Evolutionary conservation across 2,888 invertebrate species (phyloP).

Genomic region (Fragum whitleyi): DNA sequence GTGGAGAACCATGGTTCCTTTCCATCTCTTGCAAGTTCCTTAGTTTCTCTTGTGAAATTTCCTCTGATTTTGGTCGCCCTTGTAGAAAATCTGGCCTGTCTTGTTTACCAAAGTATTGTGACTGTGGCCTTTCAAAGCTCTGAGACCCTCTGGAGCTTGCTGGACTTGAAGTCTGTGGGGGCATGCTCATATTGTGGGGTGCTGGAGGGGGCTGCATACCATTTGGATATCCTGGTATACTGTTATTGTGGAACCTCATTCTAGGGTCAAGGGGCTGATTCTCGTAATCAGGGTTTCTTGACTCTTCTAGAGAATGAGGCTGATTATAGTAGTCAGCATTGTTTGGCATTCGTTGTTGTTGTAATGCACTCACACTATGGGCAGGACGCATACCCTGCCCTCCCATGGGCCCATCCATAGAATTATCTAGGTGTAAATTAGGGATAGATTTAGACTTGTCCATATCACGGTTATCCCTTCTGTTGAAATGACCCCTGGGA

Average conservation of each 20-base stretch:
- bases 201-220: constrained; percentile 55
- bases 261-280: constrained; percentile 76
- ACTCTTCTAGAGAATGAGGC: constrained; percentile 63
- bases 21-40: constrained; percentile 80
- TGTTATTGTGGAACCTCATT: constrained; percentile 46
- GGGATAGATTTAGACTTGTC: constrained; percentile 80
- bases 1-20: constrained; percentile 68
- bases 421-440: constrained; percentile 76
- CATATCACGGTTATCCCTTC: constrained; percentile 61
- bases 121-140: constrained; percentile 76
- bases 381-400: constrained; percentile 70
- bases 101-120: constrained; percentile 74
- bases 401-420: constrained; percentile 70
- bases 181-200: constrained; percentile 35
- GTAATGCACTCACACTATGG: constrained; percentile 76
- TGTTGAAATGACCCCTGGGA: constrained; percentile 51
- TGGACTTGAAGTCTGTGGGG: constrained; percentile 26
- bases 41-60: constrained; percentile 74
- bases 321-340: constrained; percentile 71
- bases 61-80: constrained; percentile 77
- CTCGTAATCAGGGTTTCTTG: constrained; percentile 77
- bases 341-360: constrained; percentile 56
- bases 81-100: constrained; percentile 68
- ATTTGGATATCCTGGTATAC: constrained; percentile 51
- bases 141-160: constrained; percentile 62